Evolutionary conservation across 2,888 invertebrate species (phyloP), one percentile per base, ranked within the genome.

Genomic region (Pachydiplax longipennis): DNA sequence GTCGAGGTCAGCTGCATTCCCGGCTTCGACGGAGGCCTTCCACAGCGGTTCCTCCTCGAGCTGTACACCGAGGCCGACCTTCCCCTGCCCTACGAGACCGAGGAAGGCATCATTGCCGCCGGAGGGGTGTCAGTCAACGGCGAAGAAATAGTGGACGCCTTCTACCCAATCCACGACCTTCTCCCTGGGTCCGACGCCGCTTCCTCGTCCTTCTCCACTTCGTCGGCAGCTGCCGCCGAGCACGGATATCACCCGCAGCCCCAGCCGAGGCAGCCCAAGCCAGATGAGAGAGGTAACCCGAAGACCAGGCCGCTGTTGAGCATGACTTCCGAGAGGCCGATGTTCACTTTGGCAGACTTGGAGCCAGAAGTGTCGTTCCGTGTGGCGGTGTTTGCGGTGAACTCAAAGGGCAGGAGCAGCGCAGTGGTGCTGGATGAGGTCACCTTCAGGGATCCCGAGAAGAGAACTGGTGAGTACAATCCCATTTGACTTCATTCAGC

Each of bases 21-120:
- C 12, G 98, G 98, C 81, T 98, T 98, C 94, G 98, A 98, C 93
- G 98, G 98, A 1, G 98, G 98, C 0, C 95, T 98, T 91, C 97
- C 97, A 80, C 98, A 98, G 94, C 96, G 96, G 92, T 98, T 98
- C 94, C 95, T 97, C 90, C 94, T 98, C 91, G 98, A 98, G 94
- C 97, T 98, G 0, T 96, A 97, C 92, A 97, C 97, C 92, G 96
- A 97, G 0, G 94, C 95, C 92, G 97, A 97, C 31, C 96, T 96
- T 93, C 95, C 95, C 92, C 94, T 97, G 61, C 94, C 97, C 90
- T 95, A 97, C 92, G 97, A 97, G 73, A 73, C 73, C 93, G 73
- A 73, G 31, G 73, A 73, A 10, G 73, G 65, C 5, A n/a, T 25
- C 5, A 13, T 25, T 0, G 10, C 25, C 18, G 35, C 58, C 15